Evolutionary conservation across 2,888 invertebrate genomes (phyloP).

Genomic region (Agrochola litura): DNA sequence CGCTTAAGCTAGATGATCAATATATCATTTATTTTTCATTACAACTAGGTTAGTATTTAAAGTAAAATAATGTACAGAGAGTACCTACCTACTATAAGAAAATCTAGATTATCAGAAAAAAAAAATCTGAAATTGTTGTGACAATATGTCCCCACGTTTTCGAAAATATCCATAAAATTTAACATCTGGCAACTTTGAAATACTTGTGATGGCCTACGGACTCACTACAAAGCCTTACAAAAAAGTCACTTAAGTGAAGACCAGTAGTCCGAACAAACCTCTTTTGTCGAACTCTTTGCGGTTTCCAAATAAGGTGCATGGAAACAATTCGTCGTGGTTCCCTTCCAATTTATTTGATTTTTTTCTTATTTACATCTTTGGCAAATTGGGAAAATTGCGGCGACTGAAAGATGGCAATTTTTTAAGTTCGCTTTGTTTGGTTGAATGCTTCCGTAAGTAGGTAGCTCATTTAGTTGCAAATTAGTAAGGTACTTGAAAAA

Average conservation of each 20-base stretch:
- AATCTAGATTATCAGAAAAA: background rate
- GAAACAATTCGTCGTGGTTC: conserved; percentile 81
- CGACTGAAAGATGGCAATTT: conserved; percentile 74
- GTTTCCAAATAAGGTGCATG: conserved; percentile 76
- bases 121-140: background rate
- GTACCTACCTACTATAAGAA: background rate
- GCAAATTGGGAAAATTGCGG: conserved; percentile 84
- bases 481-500: conserved; percentile 16
- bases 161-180: conserved; percentile 1
- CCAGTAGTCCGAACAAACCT: conserved; percentile 82
- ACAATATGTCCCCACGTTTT: background rate
- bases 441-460: conserved; percentile 74
- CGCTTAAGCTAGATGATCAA: background rate
- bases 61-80: background rate
- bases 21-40: background rate
- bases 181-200: conserved; percentile 54
- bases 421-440: conserved; percentile 62
- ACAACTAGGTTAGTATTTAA: background rate
- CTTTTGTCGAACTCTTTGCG: conserved; percentile 77
- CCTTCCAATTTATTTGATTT: conserved; percentile 63
- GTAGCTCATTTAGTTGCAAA: conserved; percentile 41
- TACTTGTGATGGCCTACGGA: conserved; percentile 45
- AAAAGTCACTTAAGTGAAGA: conserved; percentile 82
- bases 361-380: conserved; percentile 75
- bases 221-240: conserved; percentile 56